These are phyloP conservation scores for Capromys pilorides DNA, from an alignment of 2,797 vertebrate species.

Conservation along the genomic window DNA sequence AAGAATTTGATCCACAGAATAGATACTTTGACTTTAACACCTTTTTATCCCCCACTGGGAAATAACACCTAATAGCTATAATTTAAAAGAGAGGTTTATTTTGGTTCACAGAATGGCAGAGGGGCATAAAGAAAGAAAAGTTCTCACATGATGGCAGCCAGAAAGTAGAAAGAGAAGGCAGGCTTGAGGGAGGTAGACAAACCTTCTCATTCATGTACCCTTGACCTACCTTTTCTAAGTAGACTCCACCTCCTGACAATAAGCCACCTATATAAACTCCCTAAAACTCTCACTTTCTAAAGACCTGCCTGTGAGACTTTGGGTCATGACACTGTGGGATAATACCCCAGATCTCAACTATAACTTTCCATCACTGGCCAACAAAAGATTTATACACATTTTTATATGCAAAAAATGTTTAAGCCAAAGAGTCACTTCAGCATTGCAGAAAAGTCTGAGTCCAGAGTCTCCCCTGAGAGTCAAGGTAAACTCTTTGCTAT, in stretches of 20 bases:
- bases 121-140: neutral
- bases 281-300: neutral
- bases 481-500: neutral
- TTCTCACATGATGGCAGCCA: neutral
- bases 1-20: neutral
- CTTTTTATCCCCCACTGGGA: neutral
- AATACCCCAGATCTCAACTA: neutral
- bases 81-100: neutral
- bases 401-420: neutral
- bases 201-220: neutral
- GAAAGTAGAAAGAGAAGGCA: neutral
- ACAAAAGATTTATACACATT: neutral
- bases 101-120: neutral
- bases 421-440: neutral
- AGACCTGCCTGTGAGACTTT: neutral
- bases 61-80: neutral
- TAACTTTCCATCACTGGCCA: neutral
- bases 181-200: neutral
- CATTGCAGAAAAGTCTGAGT: neutral
- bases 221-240: neutral
- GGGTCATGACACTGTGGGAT: neutral
- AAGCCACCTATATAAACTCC: neutral
- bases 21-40: neutral
- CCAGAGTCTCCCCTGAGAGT: neutral
- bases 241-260: neutral